Base-by-base conservation (phyloP, 1,140 invertebrate species). In the Nylanderia fulva region DNA sequence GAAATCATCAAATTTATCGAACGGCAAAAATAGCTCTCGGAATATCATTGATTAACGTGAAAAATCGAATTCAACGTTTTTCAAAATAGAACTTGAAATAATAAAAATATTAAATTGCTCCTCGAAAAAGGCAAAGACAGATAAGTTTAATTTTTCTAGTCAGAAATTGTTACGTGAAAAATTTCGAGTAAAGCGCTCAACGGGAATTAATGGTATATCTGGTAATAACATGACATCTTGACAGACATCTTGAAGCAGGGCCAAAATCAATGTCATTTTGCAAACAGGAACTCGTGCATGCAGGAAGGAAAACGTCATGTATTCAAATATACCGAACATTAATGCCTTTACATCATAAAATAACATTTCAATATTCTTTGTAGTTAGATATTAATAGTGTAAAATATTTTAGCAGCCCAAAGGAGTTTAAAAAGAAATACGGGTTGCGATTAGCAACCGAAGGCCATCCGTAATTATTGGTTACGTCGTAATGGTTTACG, bases 401-500 rank as follows among this genome's bases (percentile, higher is more conserved):
- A 58, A 71, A 72, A 71, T 58, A 60, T 58, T 45, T 11, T 21
- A 9, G 8, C n/a, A n/a, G 36, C 56, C 2, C 42, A 5, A 69
- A 71, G 27, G 4, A 58, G 18, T 45, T 58, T 42, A 39, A 42
- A 48, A 36, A 80, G 11, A 15, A 58, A 33, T 45, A 58, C 3
- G n/a, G 36, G 7, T 42, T 45, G 36, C 13, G n/a, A 39, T 71
- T 42, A 33, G 33, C 6, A n/a, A 18, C 52, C 27, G 52, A 45
- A 72, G 66, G 66, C 52, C 27, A 82, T 72, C 24, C 52, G 27
- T 82, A 82, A 82, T 82, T 72, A 82, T 72, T 82, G 27, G 77
- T 72, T 82, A 42, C n/a, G 24, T 27, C 66, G 77, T 72, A 82
- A 82, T 82, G 13, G 66, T 82, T 82, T 82, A 82, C 66, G 52